These are phyloP conservation scores for Zele albiditarsus DNA, from an alignment of 2,888 invertebrate genomes.

Conservation along the genomic window DNA sequence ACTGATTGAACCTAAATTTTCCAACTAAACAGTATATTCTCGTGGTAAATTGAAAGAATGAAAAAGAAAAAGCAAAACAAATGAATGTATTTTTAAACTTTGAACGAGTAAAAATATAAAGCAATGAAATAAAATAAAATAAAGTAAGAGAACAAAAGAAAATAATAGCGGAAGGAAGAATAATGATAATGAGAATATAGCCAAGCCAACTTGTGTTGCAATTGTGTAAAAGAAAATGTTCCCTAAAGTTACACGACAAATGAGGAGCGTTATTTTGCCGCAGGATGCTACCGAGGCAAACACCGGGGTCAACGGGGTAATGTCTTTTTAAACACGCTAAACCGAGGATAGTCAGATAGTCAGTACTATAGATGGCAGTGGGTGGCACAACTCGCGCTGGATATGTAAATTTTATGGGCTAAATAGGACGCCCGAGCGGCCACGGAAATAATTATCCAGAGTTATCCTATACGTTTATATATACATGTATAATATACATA, in stretches of 20 bases:
- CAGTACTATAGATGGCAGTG: slow-evolving; percentile 24
- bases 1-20: slow-evolving; percentile 1
- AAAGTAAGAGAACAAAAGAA: background rate
- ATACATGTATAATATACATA: background rate
- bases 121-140: background rate
- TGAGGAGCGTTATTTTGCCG: slow-evolving; percentile 37
- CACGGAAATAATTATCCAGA: slow-evolving; percentile 63
- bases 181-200: slow-evolving; percentile 23
- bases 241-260: slow-evolving; percentile 31
- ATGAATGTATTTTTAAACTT: background rate
- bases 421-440: slow-evolving; percentile 59
- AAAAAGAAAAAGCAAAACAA: background rate
- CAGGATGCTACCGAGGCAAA: slow-evolving; percentile 37
- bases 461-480: slow-evolving; percentile 53
- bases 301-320: slow-evolving; percentile 35
- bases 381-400: slow-evolving; percentile 44
- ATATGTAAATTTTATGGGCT: slow-evolving; percentile 66
- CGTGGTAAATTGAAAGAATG: background rate
- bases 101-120: background rate
- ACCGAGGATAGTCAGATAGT: slow-evolving; percentile 39
- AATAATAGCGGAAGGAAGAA: background rate
- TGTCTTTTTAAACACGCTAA: slow-evolving; percentile 46
- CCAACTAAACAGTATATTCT: background rate
- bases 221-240: slow-evolving; percentile 36
- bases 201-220: slow-evolving; percentile 23